Percentiles rank a stretch among this genome's conserved stretches.
phyloP scores from a whole-genome alignment of 2,888 invertebrate genomes.

The Acanthosoma haemorrhoidale region DNA sequence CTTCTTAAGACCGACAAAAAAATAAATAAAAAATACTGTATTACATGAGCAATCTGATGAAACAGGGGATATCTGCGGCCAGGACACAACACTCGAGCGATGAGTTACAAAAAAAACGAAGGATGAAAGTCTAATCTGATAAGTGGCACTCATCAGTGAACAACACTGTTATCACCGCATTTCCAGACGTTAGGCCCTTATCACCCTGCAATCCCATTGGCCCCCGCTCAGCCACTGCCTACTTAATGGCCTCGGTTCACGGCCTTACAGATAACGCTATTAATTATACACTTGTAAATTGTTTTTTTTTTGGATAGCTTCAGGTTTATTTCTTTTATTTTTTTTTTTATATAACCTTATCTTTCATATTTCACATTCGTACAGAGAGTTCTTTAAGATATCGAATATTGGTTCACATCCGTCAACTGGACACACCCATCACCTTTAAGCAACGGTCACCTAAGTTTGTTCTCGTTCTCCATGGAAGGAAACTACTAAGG shows the following conservation, averaged over 20 bases:
- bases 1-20: too few species aligned
- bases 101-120: not conserved
- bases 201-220: not conserved
- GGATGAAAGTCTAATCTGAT: constrained; percentile 12
- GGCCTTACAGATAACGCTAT: not conserved
- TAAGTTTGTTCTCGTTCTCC: too few species aligned
- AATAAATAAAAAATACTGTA: too few species aligned
- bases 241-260: not conserved
- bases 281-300: not conserved
- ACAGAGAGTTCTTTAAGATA: not conserved
- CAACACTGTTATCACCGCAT: not conserved
- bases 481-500: too few species aligned
- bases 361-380: not conserved
- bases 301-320: not conserved
- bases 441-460: too few species aligned
- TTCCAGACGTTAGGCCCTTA: not conserved
- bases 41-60: not conserved
- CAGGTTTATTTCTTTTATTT: too few species aligned
- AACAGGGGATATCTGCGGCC: not conserved
- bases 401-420: not conserved
- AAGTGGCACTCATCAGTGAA: not conserved
- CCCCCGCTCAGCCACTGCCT: not conserved
- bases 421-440: too few species aligned
- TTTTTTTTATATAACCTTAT: not conserved
- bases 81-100: not conserved